phyloP scores from a whole-genome alignment of 2,888 invertebrate genomes.

The Nysson spinosus region DNA sequence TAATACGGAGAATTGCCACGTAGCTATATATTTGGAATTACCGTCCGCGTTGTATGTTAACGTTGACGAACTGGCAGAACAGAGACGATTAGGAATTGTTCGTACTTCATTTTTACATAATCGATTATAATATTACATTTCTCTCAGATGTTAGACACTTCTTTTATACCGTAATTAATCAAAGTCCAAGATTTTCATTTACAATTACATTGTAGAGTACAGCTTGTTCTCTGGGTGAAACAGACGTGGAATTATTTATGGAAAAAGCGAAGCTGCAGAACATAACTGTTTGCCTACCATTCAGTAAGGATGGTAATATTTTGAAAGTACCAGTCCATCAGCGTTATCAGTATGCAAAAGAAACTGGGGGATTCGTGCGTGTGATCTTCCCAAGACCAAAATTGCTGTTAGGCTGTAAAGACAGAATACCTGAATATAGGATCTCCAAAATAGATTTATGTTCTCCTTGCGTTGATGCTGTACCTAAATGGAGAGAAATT shows the following conservation, averaged over 20 bases:
- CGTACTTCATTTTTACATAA: background rate
- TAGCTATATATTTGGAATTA: slow-evolving; percentile 64
- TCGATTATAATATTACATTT: background rate
- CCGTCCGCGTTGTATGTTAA: slow-evolving; percentile 71
- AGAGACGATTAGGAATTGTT: slow-evolving; percentile 67
- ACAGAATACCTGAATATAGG: slow-evolving; percentile 63
- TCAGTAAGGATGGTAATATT: slow-evolving; percentile 34
- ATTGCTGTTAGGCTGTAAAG: slow-evolving; percentile 68
- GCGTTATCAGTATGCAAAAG: slow-evolving; percentile 66
- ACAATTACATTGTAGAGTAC: slow-evolving; percentile 52
- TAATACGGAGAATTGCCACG: slow-evolving; percentile 60
- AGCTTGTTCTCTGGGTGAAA: slow-evolving; percentile 69
- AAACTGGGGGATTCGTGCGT: slow-evolving; percentile 52
- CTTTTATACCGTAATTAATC: no score
- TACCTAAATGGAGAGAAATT: slow-evolving; percentile 70
- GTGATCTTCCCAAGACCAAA: slow-evolving; percentile 61
- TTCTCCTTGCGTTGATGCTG: slow-evolving; percentile 61
- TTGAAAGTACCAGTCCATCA: slow-evolving; percentile 70
- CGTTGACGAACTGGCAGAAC: slow-evolving; percentile 71
- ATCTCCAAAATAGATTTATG: slow-evolving; percentile 69
- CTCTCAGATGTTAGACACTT: background rate
- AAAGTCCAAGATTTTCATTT: background rate
- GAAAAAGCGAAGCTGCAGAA: slow-evolving; percentile 68
- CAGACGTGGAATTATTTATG: slow-evolving; percentile 70
- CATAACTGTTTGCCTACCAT: slow-evolving; percentile 62